Percentiles rank a stretch among this genome's conserved stretches.
These are phyloP conservation scores for Drosophila sproati DNA, from an alignment of 1,140 invertebrate genomes.

Conservation along the genomic window DNA sequence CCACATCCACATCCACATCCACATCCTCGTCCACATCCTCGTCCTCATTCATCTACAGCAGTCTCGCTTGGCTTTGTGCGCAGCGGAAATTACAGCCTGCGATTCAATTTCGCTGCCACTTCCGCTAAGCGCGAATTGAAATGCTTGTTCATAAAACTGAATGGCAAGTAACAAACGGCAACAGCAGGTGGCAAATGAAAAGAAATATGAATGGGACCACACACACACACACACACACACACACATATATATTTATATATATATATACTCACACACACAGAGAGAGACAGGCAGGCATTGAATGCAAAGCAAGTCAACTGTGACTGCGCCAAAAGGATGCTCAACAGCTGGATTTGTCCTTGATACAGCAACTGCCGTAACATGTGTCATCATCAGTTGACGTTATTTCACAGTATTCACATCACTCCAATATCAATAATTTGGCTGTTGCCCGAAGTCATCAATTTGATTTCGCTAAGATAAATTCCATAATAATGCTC, in stretches of 20 bases:
- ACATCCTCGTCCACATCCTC: neutral
- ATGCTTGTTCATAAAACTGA: slow-evolving; percentile 63
- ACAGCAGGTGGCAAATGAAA: slow-evolving; percentile 47
- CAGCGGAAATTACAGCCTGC: slow-evolving; percentile 79
- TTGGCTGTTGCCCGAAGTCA: too few relatives aligned
- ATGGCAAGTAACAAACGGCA: slow-evolving; percentile 35
- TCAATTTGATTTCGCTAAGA: too few relatives aligned
- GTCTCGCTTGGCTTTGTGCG: slow-evolving; percentile 34
- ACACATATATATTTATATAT: too few relatives aligned
- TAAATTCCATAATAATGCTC: too few relatives aligned
- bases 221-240: slow-evolving; percentile 17
- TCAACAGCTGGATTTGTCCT: slow-evolving; percentile 30
- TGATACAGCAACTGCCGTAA: slow-evolving; percentile 9
- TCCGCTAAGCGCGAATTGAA: slow-evolving; percentile 74
- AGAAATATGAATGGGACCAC: slow-evolving; percentile 43
- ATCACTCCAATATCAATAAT: neutral
- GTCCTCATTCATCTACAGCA: slow-evolving; percentile 12
- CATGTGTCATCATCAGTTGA: slow-evolving; percentile 12
- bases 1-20: neutral
- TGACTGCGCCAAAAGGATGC: slow-evolving; percentile 33
- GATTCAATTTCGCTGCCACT: slow-evolving; percentile 79
- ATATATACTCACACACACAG: slow-evolving; percentile 5
- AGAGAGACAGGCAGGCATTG: slow-evolving; percentile 45
- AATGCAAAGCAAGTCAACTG: slow-evolving; percentile 59
- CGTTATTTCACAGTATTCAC: slow-evolving; percentile 20